These are phyloP conservation scores for Ormyrus thymus DNA, from an alignment of 2,888 invertebrate genomes.

Conservation along the genomic window DNA sequence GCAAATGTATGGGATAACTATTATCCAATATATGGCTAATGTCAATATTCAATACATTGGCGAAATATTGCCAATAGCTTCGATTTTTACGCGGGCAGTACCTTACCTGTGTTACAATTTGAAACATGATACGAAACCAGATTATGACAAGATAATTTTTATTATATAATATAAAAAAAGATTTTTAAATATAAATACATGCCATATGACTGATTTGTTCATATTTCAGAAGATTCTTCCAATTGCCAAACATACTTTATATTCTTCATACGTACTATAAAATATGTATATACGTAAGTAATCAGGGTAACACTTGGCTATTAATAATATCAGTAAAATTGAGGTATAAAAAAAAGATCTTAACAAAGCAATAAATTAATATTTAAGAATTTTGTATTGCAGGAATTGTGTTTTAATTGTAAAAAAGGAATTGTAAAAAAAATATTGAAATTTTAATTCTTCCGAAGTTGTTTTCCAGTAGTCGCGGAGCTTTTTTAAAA, in stretches of 20 bases:
- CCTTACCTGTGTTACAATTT: too few relatives aligned
- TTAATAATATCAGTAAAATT: conserved; percentile 26
- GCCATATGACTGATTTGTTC: conserved; percentile 4
- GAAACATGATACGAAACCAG: neutral
- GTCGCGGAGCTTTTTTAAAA: too few relatives aligned
- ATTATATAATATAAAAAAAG: conserved; percentile 38
- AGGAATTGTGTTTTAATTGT: too few relatives aligned
- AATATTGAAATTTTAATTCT: too few relatives aligned
- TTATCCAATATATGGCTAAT: too few relatives aligned
- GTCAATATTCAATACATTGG: too few relatives aligned
- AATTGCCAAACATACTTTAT: neutral
- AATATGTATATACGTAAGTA: conserved; percentile 4
- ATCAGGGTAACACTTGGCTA: conserved; percentile 24
- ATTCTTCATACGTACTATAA: neutral
- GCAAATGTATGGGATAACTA: too few relatives aligned
- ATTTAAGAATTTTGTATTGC: too few relatives aligned
- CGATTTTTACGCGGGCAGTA: too few relatives aligned
- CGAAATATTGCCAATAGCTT: too few relatives aligned
- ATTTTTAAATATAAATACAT: conserved; percentile 39
- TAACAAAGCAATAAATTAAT: conserved; percentile 40
- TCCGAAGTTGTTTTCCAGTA: too few relatives aligned
- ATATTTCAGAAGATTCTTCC: neutral
- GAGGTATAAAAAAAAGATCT: conserved; percentile 24
- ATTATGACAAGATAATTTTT: conserved; percentile 50
- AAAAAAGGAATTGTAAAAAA: too few relatives aligned